Evolutionary conservation across 2,113 vertebrate genomes (phyloP).

Genomic region (Scomber scombrus): DNA sequence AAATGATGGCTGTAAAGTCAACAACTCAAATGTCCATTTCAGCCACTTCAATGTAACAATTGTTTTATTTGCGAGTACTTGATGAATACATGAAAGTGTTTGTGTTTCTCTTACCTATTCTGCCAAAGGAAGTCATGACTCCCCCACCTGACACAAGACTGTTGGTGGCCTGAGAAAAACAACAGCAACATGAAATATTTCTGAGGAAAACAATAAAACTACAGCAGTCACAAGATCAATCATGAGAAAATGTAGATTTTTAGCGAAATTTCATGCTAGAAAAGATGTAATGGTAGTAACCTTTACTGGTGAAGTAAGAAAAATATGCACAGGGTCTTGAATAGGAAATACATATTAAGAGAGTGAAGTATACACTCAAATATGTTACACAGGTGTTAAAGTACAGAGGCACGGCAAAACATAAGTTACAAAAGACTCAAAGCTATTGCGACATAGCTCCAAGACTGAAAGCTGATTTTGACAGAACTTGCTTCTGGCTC

Average conservation of each 20-base stretch:
- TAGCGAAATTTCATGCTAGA: background rate
- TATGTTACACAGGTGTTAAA: background rate
- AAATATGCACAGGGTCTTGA: background rate
- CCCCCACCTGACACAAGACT: constrained; percentile 66
- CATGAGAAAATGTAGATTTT: background rate
- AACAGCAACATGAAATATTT: constrained; percentile 38
- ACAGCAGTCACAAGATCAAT: background rate
- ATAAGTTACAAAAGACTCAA: no score
- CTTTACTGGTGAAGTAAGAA: background rate
- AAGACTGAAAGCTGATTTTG: background rate
- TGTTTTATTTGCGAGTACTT: background rate
- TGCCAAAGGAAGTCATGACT: constrained; percentile 75
- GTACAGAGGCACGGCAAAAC: no score
- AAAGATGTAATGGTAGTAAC: background rate
- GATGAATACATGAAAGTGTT: background rate
- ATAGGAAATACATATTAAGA: no score
- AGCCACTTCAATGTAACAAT: constrained; percentile 14
- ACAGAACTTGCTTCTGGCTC: background rate
- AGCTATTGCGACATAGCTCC: no score
- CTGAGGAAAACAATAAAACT: constrained; percentile 7
- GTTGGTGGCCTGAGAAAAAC: constrained; percentile 73
- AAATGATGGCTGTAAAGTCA: background rate
- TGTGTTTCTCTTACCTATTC: constrained; percentile 74
- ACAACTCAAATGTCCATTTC: background rate
- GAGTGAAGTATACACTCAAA: no score